Conservation (phyloP, 2,888 invertebrate species). For the Petrophora chlorosata region DNA sequence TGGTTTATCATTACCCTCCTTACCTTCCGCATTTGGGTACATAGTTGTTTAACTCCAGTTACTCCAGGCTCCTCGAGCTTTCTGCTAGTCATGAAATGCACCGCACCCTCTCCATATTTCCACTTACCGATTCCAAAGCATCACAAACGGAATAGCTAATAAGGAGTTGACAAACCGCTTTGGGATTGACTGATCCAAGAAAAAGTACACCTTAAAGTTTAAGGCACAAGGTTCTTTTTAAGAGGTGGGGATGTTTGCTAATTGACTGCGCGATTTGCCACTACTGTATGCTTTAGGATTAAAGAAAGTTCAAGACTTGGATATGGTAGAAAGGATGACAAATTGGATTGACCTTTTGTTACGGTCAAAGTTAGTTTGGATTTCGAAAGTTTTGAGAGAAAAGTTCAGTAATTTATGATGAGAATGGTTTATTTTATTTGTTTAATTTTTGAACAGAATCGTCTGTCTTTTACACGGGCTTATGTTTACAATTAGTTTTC, state of each 20-base stretch:
- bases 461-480: no score
- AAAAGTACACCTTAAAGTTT: constrained; percentile 27
- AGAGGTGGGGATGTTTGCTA: constrained; percentile 26
- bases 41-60: not conserved
- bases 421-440: not conserved
- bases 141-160: constrained; percentile 50
- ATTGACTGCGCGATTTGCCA: constrained; percentile 46
- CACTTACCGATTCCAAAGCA: constrained; percentile 32
- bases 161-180: constrained; percentile 45
- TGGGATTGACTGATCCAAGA: constrained; percentile 17
- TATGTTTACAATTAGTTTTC: no score
- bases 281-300: constrained; percentile 45
- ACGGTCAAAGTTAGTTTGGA: constrained; percentile 7
- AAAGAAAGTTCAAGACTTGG: constrained; percentile 26
- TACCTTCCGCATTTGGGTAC: no score
- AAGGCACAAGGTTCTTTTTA: constrained; percentile 26
- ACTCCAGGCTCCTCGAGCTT: not conserved
- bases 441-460: not conserved
- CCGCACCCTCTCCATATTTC: constrained; percentile 23
- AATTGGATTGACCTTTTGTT: constrained; percentile 6
- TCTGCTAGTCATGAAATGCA: constrained; percentile 8
- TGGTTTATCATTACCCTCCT: no score
- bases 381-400: not conserved
- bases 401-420: not conserved
- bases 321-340: constrained; percentile 11